Conservation (phyloP, 2,888 invertebrate species). For the Heliconius cydno region DNA sequence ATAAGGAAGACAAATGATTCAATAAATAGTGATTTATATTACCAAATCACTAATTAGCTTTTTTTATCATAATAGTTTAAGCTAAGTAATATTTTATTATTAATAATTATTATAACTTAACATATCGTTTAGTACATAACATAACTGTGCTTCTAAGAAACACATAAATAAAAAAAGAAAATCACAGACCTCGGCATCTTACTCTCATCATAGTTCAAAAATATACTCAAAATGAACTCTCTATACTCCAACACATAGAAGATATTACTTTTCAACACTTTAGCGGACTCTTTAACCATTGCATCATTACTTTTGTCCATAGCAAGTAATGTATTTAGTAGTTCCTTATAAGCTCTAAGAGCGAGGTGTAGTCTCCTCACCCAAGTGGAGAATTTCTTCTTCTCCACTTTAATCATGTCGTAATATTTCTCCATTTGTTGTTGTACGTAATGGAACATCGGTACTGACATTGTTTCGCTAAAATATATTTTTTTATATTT, state of each 20-base stretch:
- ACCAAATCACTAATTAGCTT: no score
- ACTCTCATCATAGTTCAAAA: constrained; percentile 92
- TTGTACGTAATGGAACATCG: constrained; percentile 97
- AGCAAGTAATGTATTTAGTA: constrained; percentile 90
- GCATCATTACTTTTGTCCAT: constrained; percentile 91
- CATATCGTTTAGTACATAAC: no score
- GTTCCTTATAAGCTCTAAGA: constrained; percentile 90
- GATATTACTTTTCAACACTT: constrained; percentile 94
- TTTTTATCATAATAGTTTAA: no score
- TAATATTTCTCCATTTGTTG: constrained; percentile 93
- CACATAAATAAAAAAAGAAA: not conserved
- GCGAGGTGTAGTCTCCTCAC: constrained; percentile 93
- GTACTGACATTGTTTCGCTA: constrained; percentile 96
- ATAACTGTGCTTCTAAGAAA: not conserved
- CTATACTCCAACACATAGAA: constrained; percentile 97
- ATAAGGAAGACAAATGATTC: no score
- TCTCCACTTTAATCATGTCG: constrained; percentile 93
- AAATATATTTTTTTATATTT: constrained; percentile 39
- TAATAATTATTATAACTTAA: no score
- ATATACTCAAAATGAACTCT: constrained; percentile 91
- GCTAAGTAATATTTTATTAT: no score
- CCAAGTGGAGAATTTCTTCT: constrained; percentile 92
- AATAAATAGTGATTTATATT: no score
- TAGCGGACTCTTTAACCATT: constrained; percentile 89
- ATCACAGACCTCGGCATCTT: constrained; percentile 91